Evolutionary conservation across 2,797 vertebrate species (phyloP), one percentile per base, ranked within the genome.

Genomic region (Rhabdomys pumilio): DNA sequence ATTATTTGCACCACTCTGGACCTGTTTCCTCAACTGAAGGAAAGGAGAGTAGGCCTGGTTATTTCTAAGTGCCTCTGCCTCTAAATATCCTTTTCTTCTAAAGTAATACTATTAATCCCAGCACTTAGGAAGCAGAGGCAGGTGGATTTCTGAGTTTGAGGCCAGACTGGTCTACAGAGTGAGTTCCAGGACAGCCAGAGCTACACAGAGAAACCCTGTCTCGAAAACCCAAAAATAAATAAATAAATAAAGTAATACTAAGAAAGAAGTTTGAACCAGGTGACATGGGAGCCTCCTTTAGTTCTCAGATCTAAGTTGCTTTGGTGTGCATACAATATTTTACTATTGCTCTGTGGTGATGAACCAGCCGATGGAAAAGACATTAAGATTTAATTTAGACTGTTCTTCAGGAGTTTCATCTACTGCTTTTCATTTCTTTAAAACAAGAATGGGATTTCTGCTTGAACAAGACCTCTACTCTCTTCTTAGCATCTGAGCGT

Each of bases 351-450:
- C 79, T 89, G 77, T 55, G 26, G 87, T 82, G 67, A 44, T 72
- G 59, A 79, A 67, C 34, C 5, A 65, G 44, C 31, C 47, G 41
- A 6, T 69, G 53, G 34, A 67, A 22, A 17, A 10, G 3, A 44
- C 47, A 85, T 85, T 87, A 34, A 76, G 81, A 80, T 80, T 85
- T 89, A 85, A 94, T 96, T 72, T 91, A 93, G 69, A 57, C 44
- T 89, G 13, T 72, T 93, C 63, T 84, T 29, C 77, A 92, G 82
- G 63, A 57, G 77, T 89, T 91, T 85, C 34, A 79, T 76, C 69
- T 81, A 65, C 47, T 84, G 6, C n/a, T 72, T 86, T 69, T 19
- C 83, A 82, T 82, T 97, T 93, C 82, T 75, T 44, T 84, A 5
- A 90, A 89, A 89, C 24, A 92, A 95, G 44, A 57, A 67, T 90